Evolutionary conservation across 2,888 invertebrate species (phyloP).

Genomic region (Heliconius aoede): DNA sequence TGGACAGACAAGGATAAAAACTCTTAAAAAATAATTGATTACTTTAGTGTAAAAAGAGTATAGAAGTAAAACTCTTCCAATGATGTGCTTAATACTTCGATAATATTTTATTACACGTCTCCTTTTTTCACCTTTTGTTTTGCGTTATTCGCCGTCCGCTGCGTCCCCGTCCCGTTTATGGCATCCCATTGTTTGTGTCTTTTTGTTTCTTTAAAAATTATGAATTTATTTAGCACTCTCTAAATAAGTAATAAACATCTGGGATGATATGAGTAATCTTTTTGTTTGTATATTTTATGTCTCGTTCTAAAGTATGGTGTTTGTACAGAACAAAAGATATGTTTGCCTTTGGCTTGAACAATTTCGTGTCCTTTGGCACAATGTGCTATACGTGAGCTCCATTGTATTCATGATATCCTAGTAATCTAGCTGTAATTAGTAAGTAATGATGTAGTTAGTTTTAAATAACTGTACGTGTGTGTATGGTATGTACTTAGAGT

Average conservation of each 20-base stretch:
- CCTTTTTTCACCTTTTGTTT: not conserved
- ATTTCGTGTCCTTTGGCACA: conserved; percentile 1
- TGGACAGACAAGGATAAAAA: not conserved
- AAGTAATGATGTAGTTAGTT: conserved; percentile 14
- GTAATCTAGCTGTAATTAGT: conserved; percentile 14
- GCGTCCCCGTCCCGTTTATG: no score
- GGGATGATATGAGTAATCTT: not conserved
- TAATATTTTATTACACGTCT: conserved; percentile 5
- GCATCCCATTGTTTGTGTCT: not conserved
- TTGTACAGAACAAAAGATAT: not conserved
- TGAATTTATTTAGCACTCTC: not conserved
- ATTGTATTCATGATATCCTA: conserved; percentile 10
- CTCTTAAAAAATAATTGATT: not conserved
- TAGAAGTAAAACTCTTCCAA: not conserved
- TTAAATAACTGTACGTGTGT: not conserved
- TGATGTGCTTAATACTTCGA: not conserved
- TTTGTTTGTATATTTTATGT: not conserved
- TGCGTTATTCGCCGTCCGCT: not conserved
- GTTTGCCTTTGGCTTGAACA: not conserved
- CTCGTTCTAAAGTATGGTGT: not conserved
- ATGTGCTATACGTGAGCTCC: not conserved
- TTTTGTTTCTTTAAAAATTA: not conserved
- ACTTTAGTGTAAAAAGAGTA: not conserved
- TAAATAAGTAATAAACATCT: not conserved
- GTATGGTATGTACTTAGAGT: not conserved